Percentiles rank a stretch among this genome's conserved stretches.
phyloP scores from a whole-genome alignment of 2,888 invertebrate species.

The Liodrosophila aerea region DNA sequence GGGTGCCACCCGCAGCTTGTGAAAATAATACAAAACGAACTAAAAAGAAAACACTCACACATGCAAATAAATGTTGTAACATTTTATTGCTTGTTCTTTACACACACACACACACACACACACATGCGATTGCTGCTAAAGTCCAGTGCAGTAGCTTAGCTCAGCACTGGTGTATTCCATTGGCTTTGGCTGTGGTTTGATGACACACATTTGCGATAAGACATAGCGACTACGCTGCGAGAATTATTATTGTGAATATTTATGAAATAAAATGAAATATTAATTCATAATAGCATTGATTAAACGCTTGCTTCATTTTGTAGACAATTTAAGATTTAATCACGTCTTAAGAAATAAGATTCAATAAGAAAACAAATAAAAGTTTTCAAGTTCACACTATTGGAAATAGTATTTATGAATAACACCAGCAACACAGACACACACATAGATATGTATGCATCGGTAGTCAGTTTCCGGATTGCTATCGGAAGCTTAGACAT shows the following conservation, averaged over 20 bases:
- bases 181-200: too few relatives aligned
- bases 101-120: constrained; percentile 1
- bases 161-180: constrained; percentile 34
- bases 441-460: too few relatives aligned
- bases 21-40: neutral
- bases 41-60: constrained; percentile 5
- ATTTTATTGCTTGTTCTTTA: constrained; percentile 18
- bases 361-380: too few relatives aligned
- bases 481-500: constrained; percentile 13
- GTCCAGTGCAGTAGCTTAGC: constrained; percentile 39
- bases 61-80: constrained; percentile 16
- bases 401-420: too few relatives aligned
- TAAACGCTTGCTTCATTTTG: neutral
- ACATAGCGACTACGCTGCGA: constrained; percentile 34
- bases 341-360: neutral
- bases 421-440: too few relatives aligned
- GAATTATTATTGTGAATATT: constrained; percentile 12
- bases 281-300: neutral
- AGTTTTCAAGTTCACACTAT: too few relatives aligned
- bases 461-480: constrained; percentile 32
- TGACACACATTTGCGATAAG: constrained; percentile 42
- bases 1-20: constrained; percentile 25
- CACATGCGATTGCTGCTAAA: constrained; percentile 23
- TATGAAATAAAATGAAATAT: neutral
- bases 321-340: neutral